These are phyloP conservation scores for Rhynchomys soricoides DNA, from an alignment of 2,113 vertebrate species.

Conservation along the genomic window DNA sequence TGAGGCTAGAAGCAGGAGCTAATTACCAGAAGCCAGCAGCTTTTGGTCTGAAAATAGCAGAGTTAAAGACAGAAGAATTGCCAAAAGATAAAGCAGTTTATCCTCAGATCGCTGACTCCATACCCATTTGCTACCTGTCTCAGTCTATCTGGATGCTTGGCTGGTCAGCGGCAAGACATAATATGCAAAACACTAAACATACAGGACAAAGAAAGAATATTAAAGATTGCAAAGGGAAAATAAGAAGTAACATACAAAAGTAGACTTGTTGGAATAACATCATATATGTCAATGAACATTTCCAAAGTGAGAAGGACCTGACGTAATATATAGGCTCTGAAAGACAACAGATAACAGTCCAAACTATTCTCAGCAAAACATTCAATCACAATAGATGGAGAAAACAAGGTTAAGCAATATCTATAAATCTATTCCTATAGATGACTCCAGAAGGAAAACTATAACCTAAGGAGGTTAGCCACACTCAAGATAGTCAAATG, in stretches of 20 bases:
- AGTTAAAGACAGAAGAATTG: no score
- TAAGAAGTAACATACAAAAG: background rate
- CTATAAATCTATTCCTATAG: background rate
- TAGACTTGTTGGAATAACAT: background rate
- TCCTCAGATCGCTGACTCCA: no score
- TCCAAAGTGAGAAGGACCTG: background rate
- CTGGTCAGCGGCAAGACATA: background rate
- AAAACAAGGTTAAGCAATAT: background rate
- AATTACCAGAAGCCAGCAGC: no score
- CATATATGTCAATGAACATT: background rate
- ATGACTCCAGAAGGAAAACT: background rate
- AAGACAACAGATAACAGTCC: no score
- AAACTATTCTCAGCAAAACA: background rate
- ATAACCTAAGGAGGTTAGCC: background rate
- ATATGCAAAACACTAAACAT: background rate
- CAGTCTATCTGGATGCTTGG: no score
- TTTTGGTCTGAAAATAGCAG: no score
- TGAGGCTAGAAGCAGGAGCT: no score
- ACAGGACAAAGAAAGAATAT: background rate
- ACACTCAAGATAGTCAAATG: background rate
- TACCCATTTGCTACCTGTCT: no score
- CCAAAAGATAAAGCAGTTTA: no score
- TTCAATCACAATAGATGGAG: background rate
- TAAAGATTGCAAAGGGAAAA: no score
- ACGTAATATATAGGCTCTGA: no score